phyloP scores from a whole-genome alignment of 2,113 vertebrate genomes.

The Elaphurus davidianus region DNA sequence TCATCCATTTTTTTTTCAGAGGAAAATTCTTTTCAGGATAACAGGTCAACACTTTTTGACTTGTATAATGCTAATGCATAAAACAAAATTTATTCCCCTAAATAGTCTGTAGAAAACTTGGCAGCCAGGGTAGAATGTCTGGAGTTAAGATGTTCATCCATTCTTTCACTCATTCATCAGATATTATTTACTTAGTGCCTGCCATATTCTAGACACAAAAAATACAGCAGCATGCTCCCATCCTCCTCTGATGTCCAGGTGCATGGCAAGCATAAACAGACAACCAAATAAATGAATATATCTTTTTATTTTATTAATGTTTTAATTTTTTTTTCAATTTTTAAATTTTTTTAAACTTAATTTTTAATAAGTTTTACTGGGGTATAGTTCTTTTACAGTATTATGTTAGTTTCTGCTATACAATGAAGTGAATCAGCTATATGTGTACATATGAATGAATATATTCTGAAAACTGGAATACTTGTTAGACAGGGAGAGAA shows the following conservation, averaged over 20 bases:
- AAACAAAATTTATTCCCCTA: background rate
- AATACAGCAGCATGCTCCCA: background rate
- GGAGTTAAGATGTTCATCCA: background rate
- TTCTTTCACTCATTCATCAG: background rate
- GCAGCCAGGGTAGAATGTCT: background rate
- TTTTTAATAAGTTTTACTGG: background rate
- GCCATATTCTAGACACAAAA: background rate
- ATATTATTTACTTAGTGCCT: background rate
- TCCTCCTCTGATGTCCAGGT: background rate
- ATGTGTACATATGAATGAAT: background rate
- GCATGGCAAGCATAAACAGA: background rate
- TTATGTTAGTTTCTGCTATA: background rate
- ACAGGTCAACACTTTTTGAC: background rate
- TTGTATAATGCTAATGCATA: background rate
- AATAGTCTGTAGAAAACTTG: background rate
- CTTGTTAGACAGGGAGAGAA: background rate
- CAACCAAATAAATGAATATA: background rate
- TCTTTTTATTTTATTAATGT: background rate
- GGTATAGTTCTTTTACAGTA: background rate
- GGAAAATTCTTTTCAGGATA: background rate
- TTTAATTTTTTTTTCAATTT: background rate
- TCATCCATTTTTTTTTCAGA: background rate
- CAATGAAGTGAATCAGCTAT: background rate
- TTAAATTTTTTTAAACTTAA: background rate
- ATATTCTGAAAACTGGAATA: background rate